Conservation (phyloP, 2,888 invertebrate species). For the Drosophila mercatorum region DNA sequence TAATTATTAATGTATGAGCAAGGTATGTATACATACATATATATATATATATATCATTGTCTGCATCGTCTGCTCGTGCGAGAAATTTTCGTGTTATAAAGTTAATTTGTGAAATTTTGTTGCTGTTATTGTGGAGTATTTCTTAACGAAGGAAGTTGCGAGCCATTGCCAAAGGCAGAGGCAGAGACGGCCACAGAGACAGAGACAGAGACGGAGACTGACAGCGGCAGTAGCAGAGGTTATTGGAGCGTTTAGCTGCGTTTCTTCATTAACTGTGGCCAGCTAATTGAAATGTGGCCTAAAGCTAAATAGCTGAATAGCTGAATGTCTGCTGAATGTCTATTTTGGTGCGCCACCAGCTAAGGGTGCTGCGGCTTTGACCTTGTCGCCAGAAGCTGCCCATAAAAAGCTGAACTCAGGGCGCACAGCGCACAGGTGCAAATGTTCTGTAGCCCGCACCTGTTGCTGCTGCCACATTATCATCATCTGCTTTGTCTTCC, state of each 20-base stretch:
- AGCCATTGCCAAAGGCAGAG: slow-evolving; percentile 45
- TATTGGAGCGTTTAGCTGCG: slow-evolving; percentile 78
- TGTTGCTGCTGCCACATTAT: slow-evolving; percentile 21
- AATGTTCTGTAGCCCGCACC: slow-evolving; percentile 62
- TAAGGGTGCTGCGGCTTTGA: slow-evolving; percentile 41
- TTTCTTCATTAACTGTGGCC: slow-evolving; percentile 72
- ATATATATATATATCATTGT: slow-evolving; percentile 32
- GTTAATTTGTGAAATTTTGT: slow-evolving; percentile 80
- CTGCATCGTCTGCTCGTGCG: slow-evolving; percentile 57
- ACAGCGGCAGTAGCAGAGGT: slow-evolving; percentile 45
- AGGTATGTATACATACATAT: slow-evolving; percentile 26
- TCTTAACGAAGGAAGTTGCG: slow-evolving; percentile 77
- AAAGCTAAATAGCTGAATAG: not conserved
- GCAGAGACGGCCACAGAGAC: not conserved
- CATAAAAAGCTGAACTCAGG: slow-evolving; percentile 8
- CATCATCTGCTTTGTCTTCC: slow-evolving; percentile 6
- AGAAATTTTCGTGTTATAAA: slow-evolving; percentile 81
- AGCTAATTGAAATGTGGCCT: slow-evolving; percentile 66
- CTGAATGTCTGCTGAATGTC: slow-evolving; percentile 10
- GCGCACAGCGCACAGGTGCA: slow-evolving; percentile 14
- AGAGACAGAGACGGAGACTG: not conserved
- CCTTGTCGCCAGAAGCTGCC: slow-evolving; percentile 43
- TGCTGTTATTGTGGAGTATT: slow-evolving; percentile 30
- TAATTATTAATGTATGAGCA: slow-evolving; percentile 69
- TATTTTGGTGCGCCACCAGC: not conserved